Conservation (phyloP, 2,113 vertebrate species). For the Chamaea fasciata region DNA sequence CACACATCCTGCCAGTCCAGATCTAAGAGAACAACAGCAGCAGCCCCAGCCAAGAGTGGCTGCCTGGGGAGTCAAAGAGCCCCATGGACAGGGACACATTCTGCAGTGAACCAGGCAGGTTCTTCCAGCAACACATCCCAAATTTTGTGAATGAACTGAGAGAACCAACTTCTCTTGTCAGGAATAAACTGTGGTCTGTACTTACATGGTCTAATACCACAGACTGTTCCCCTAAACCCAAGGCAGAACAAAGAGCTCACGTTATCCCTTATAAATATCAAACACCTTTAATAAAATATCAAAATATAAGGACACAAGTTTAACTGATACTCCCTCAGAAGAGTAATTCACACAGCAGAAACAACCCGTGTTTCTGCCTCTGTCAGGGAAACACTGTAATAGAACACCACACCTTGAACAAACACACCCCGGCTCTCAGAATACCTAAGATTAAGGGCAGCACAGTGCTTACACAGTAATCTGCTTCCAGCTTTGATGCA, state of each 20-base stretch:
- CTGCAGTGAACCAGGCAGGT: background rate
- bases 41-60: background rate
- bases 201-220: accelerated
- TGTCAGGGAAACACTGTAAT: background rate
- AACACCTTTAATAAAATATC: accelerated
- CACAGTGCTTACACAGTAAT: background rate
- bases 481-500: background rate
- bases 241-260: background rate
- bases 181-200: background rate
- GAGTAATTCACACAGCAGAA: background rate
- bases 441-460: background rate
- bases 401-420: background rate
- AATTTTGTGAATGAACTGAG: accelerated
- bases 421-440: background rate
- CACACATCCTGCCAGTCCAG: background rate
- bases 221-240: accelerated
- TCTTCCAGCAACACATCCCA: background rate
- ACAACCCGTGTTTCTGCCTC: accelerated
- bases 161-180: background rate
- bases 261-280: accelerated
- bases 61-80: background rate
- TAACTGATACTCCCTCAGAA: background rate
- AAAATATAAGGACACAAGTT: background rate
- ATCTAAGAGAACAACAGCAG: background rate
- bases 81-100: background rate